Evolutionary conservation across 1,140 invertebrate species (phyloP).

Genomic region (Microvelia longipes): DNA sequence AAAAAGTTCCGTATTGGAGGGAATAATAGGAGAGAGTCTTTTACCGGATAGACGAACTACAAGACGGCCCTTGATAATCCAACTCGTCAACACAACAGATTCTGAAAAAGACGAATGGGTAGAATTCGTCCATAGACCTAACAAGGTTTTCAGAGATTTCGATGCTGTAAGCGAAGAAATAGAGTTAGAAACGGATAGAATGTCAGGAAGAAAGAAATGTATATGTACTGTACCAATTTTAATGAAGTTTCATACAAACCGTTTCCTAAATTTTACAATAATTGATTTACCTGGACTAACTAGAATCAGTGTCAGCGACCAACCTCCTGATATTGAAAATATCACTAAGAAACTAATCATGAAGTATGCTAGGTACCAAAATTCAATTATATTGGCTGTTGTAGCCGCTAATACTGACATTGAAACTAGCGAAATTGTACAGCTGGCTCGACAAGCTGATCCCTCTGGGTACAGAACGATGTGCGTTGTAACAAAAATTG

Average conservation of each 20-base stretch:
- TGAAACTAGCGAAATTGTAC: slow-evolving; percentile 45
- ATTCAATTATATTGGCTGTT: slow-evolving; percentile 38
- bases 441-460: slow-evolving; percentile 45
- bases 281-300: slow-evolving; percentile 47
- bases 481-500: slow-evolving; percentile 57
- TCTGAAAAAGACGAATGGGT: neutral
- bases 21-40: slow-evolving; percentile 19
- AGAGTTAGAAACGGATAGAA: slow-evolving; percentile 51
- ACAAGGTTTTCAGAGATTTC: slow-evolving; percentile 50
- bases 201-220: slow-evolving; percentile 52
- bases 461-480: slow-evolving; percentile 46
- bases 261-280: slow-evolving; percentile 41
- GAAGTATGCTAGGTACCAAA: slow-evolving; percentile 37
- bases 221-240: slow-evolving; percentile 56
- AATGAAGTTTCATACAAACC: slow-evolving; percentile 49
- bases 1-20: slow-evolving; percentile 23
- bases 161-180: slow-evolving; percentile 52
- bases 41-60: slow-evolving; percentile 20
- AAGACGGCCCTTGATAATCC: slow-evolving; percentile 17
- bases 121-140: slow-evolving; percentile 47
- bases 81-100: slow-evolving; percentile 5
- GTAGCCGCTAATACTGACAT: slow-evolving; percentile 49
- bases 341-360: slow-evolving; percentile 43
- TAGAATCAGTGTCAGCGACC: slow-evolving; percentile 46
- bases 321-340: slow-evolving; percentile 42